These are phyloP conservation scores for Aspidoscelis tigris DNA, from an alignment of 2,113 vertebrate genomes.

Conservation along the genomic window DNA sequence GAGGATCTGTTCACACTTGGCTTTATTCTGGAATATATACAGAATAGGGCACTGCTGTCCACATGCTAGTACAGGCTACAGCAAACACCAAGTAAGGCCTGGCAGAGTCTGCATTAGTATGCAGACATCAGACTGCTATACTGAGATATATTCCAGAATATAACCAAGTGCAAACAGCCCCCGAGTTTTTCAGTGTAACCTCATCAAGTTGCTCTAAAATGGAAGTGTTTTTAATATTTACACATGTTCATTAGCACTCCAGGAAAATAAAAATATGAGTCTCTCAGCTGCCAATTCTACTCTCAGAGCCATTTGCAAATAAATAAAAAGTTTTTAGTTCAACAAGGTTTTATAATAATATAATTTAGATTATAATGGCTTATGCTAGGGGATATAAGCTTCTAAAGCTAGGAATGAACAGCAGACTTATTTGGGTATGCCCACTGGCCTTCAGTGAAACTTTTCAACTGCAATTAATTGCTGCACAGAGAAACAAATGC, in stretches of 20 bases:
- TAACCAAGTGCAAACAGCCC: too few species aligned
- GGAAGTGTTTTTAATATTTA: background rate
- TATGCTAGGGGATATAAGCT: constrained; percentile 5
- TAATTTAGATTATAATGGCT: constrained; percentile 9
- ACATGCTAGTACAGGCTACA: too few species aligned
- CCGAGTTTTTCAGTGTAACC: background rate
- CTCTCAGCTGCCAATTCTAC: background rate
- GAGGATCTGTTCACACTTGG: too few species aligned
- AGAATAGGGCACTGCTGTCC: too few species aligned
- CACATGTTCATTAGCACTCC: background rate
- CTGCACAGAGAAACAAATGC: background rate
- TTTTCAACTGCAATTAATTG: constrained; percentile 3
- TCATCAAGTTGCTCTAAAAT: background rate
- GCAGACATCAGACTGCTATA: too few species aligned
- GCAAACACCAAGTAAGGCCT: too few species aligned
- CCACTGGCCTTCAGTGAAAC: constrained; percentile 1
- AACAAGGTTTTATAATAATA: constrained; percentile 8
- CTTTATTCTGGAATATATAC: too few species aligned
- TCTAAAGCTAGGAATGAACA: background rate
- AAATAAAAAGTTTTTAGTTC: background rate
- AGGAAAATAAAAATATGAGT: background rate
- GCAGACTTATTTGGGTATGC: constrained; percentile 12
- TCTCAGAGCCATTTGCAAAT: too few species aligned
- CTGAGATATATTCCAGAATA: too few species aligned
- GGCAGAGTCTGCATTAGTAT: too few species aligned